Base-by-base conservation (phyloP, 2,113 vertebrate species). In the Pelvicachromis taeniatus region DNA sequence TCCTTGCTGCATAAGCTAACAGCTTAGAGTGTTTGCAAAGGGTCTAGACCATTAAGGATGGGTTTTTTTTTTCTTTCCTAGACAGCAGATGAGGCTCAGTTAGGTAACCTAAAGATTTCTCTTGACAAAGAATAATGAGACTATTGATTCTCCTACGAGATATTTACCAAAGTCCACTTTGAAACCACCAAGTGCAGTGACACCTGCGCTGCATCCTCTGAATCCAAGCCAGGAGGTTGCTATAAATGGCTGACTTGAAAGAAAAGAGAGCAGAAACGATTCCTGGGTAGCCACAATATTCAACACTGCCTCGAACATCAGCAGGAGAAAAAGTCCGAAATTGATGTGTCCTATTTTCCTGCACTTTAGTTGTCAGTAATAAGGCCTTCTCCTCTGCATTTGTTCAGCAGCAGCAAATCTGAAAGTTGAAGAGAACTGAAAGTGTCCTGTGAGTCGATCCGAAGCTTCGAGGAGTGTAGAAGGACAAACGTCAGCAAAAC, bases 81-180 rank as follows among this genome's bases (percentile, higher is more conserved):
- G 58, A 81, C 81, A 83, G 42, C 87, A 82, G 77, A 78, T 82
- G 85, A 84, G 77, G 83, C 75, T 87, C 79, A 82, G 85, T 91
- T 87, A 85, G 78, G 75, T 73, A 87, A 93, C 85, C 84, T 95
- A 94, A 95, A 94, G 91, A 95, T 95, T 95, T 94, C 77, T 88
- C 85, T 82, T 87, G 91, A 95, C 93, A 92, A 92, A 93, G 89
- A 95, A 95, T 94, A 96, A 96, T 95, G 93, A 94, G 93, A 73
- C 55, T 95, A 96, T 95, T 75, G 94, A 95, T 95, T 89, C 92
- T 88, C 87, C 91, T 42, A 63, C 48, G 13, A 91, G 87, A 94
- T 95, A 95, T 94, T 95, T 95, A 95, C 91, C 88, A 91, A 86
- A 85, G 87, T 91, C 89, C 65, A 90, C 86, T 90, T 83, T 86